A percentile compares a stretch with the other conserved stretches of the same genome.
phyloP scores from a whole-genome alignment of 2,888 invertebrate species.

The Leucoma salicis region DNA sequence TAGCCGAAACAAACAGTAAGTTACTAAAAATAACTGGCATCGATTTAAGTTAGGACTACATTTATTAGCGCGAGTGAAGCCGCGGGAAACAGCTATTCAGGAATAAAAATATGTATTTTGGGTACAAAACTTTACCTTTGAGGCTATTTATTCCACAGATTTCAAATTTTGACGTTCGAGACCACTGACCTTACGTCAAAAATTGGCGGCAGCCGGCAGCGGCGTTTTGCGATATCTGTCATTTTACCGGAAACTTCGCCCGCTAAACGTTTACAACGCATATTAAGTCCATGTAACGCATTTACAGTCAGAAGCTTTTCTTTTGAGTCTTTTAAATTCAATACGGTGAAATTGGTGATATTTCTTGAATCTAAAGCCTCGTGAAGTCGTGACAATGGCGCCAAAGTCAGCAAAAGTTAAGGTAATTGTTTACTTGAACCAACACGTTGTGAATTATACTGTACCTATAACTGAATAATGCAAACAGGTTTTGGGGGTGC shows the following conservation, averaged over 20 bases:
- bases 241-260: conserved; percentile 70
- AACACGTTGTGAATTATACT: not conserved
- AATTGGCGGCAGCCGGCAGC: conserved; percentile 55
- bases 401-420: conserved; percentile 67
- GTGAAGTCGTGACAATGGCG: conserved; percentile 58
- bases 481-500: not conserved
- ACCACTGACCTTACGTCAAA: no score
- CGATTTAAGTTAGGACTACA: no score
- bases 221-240: conserved; percentile 51
- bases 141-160: no score
- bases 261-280: conserved; percentile 40
- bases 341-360: conserved; percentile 22
- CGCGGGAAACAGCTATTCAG: no score
- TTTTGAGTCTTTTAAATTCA: conserved; percentile 16
- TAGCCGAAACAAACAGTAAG: no score
- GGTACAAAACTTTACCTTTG: no score
- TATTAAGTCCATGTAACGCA: conserved; percentile 18
- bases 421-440: conserved; percentile 46
- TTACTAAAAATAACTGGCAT: no score
- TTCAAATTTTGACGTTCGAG: no score
- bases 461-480: not conserved
- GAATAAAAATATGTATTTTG: no score
- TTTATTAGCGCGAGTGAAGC: no score
- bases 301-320: no score
- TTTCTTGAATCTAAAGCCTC: conserved; percentile 25